Evolutionary conservation across 2,797 vertebrate genomes (phyloP), one percentile per base, ranked within the genome.

Genomic region (Microctenopoma lineatum): DNA sequence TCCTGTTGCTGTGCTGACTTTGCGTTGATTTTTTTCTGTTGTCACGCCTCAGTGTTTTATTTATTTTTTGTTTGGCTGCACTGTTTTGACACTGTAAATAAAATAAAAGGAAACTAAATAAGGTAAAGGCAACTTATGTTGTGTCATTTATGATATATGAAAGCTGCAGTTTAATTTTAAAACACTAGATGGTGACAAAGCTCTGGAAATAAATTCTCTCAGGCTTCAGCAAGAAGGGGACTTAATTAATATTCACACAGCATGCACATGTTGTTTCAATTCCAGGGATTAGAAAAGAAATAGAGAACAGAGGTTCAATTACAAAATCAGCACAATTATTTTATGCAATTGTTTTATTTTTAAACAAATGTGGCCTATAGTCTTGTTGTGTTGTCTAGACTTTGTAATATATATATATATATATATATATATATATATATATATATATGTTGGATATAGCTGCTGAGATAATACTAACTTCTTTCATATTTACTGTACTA

Each of bases 51-150:
- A 34, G 32, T 79, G 59, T 86, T 89, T 90, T 82, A 86, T 90
- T 93, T 91, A 91, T 77, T 61, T 47, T 75, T 68, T 65, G 72
- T 56, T 83, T 88, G 83, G 71, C 88, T 91, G 84, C 85, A 85
- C 68, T 84, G 81, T 86, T 90, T 85, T 68, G 90, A 80, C 78
- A 74, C 70, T 92, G 89, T 92, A 91, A 89, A 92, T 90, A 88
- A 81, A 89, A 78, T 74, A 71, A 70, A 80, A 83, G 0, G 11
- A 73, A 59, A 52, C 34, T 39, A 77, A 80, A 75, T 59, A 64
- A 83, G 56, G 7, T 51, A 26, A 18, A 25, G 47, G 66, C 25
- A 59, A 27, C 10, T 10, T 26, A 32, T 5, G 1, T 16, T 25
- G 21, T 34, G 9, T 71, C 7, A 39, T 64, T 58, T 15, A 77